Evolutionary conservation across 35 echinoderm and acorn worm species (phyloP), one percentile per base, ranked within the genome.

Genomic region (Chiridota heheva): DNA sequence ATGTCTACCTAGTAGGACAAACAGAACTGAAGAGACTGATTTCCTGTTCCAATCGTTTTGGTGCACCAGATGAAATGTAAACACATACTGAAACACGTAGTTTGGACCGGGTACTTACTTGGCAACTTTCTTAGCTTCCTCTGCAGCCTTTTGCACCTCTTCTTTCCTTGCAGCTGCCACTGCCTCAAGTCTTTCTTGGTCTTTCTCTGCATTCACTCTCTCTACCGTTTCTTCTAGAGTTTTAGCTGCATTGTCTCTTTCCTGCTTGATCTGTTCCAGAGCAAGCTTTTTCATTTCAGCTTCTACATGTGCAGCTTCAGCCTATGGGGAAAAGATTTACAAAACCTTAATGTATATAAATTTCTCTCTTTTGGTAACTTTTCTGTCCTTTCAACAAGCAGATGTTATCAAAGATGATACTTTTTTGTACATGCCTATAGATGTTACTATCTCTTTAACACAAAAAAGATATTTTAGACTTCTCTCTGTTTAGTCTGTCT

Each of bases 61-160:
- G 12, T 38, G 12, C 24, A 4, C 5, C 5, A 8, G 34, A 4
- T 35, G 3, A 4, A 69, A 4, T 69, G 4, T 31, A 12, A 15
- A 69, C 12, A 24, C 24, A 16, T 16, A 16, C 60, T 13, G 31
- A 63, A 7, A 7, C 16, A 8, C 8, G 31, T 22, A n/a, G n/a
- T n/a, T n/a, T n/a, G n/a, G n/a, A n/a, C n/a, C n/a, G n/a, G 44
- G 22, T 30, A 36, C 79, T 70, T 84, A 97, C 93, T 37, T 83
- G 43, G 93, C 88, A 62, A 97, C 83, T 72, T 73, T 87, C 48
- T 91, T 72, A 12, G 93, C 80, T 53, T 76, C 88, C 43, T 81
- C 64, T 27, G 44, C 40, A 4, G 93, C 88, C 39, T 74, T 84
- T 61, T 77, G 61, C 7, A 77, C 78, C 45, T 97, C 93, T 61